Evolutionary conservation across 23 tunicate species (phyloP).

Genomic region (Oikopleura dioica): DNA sequence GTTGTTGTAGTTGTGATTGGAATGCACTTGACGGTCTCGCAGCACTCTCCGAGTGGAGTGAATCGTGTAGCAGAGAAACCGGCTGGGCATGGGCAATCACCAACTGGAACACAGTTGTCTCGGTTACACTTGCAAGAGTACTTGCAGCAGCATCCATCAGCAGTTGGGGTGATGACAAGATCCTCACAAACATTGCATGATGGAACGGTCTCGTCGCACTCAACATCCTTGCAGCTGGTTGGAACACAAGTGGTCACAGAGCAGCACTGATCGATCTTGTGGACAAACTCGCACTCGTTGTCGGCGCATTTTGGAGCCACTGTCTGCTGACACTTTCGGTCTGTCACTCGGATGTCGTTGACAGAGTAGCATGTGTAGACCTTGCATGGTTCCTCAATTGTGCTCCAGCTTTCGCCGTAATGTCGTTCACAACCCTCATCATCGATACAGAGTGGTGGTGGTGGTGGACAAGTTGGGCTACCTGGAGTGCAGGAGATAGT

Average conservation of each 20-base stretch:
- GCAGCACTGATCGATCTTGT: constrained; percentile 30
- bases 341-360: constrained; percentile 1
- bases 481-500: too few relatives aligned
- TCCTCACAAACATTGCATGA: constrained; percentile 23
- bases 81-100: constrained; percentile 58
- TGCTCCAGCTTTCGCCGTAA: constrained; percentile 2
- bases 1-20: background rate
- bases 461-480: background rate
- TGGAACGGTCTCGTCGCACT: constrained; percentile 33
- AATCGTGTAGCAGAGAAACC: constrained; percentile 6
- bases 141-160: constrained; percentile 19
- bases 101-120: constrained; percentile 26
- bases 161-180: constrained; percentile 25
- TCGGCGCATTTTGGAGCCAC: background rate
- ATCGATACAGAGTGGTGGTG: constrained; percentile 8
- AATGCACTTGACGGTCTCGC: background rate
- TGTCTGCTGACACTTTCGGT: background rate
- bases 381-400: background rate
- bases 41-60: background rate
- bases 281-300: constrained; percentile 11
- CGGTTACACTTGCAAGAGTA: constrained; percentile 24
- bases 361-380: constrained; percentile 6
- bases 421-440: background rate
- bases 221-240: constrained; percentile 16
- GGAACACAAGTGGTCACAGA: constrained; percentile 25